phyloP scores from a whole-genome alignment of 2,113 vertebrate species.

The Nothobranchius furzeri region DNA sequence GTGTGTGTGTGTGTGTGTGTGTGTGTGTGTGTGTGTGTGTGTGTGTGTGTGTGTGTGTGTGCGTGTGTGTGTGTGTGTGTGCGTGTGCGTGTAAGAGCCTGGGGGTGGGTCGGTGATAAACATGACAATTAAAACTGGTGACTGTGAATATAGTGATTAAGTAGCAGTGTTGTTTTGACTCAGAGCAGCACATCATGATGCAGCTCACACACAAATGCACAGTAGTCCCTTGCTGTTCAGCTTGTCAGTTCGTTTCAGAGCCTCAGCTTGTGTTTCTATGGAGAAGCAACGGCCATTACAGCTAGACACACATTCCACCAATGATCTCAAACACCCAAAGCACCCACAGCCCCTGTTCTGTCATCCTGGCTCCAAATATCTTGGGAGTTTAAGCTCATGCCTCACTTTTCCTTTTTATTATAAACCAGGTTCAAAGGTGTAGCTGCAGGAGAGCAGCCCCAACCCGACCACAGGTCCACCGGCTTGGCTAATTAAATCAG shows the following conservation, averaged over 20 bases:
- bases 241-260: conserved; percentile 16
- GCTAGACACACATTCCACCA: background rate
- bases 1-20: conserved; percentile 9
- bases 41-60: background rate
- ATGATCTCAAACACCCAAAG: background rate
- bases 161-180: conserved; percentile 29
- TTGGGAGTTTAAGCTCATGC: background rate
- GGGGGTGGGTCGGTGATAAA: conserved; percentile 22
- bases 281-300: conserved; percentile 12
- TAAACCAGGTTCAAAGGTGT: background rate
- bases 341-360: background rate
- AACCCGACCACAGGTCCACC: conserved; percentile 36
- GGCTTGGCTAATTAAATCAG: conserved; percentile 67
- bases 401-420: conserved; percentile 14
- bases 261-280: background rate
- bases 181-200: conserved; percentile 33
- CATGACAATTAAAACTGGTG: conserved; percentile 24
- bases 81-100: background rate
- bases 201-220: conserved; percentile 31
- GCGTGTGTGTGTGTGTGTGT: conserved; percentile 11
- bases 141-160: conserved; percentile 16
- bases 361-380: conserved; percentile 13
- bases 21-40: background rate
- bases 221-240: conserved; percentile 9
- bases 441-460: conserved; percentile 38